These are phyloP conservation scores for Melipona beecheii DNA, from an alignment of 2,888 invertebrate species.

Conservation along the genomic window DNA sequence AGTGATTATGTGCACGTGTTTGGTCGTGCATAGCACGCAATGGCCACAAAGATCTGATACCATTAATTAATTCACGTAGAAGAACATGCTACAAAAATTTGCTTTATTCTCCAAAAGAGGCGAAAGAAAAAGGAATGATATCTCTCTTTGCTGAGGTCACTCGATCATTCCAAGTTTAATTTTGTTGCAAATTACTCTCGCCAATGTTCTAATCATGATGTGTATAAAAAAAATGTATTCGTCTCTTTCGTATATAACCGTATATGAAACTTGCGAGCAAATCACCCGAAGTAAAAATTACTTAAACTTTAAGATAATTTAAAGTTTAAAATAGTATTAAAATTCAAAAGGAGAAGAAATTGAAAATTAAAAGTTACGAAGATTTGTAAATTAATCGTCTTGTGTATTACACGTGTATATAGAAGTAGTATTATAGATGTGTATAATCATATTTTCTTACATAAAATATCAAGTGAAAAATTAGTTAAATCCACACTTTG, in stretches of 20 bases:
- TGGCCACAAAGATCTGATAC: not conserved
- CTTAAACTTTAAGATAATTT: too few species aligned
- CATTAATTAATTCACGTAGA: not conserved
- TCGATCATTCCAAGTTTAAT: not conserved
- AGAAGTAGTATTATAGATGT: too few species aligned
- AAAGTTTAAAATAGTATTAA: too few species aligned
- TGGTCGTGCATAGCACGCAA: constrained; percentile 4
- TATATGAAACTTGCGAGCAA: too few species aligned
- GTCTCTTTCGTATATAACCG: not conserved
- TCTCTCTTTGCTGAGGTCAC: not conserved
- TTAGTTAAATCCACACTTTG: too few species aligned
- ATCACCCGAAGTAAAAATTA: too few species aligned
- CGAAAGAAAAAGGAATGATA: not conserved
- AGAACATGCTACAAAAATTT: constrained; percentile 4
- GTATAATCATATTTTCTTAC: not conserved
- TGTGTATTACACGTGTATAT: too few species aligned
- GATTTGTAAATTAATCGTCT: too few species aligned
- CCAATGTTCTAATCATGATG: not conserved
- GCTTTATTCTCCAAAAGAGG: not conserved
- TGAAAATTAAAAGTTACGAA: too few species aligned
- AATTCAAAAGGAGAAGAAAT: too few species aligned
- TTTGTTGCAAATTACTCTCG: not conserved
- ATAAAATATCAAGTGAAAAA: not conserved
- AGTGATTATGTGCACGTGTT: not conserved
- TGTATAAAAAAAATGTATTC: not conserved